phyloP scores from a whole-genome alignment of 2,797 vertebrate species.

The Leptoclinus maculatus region DNA sequence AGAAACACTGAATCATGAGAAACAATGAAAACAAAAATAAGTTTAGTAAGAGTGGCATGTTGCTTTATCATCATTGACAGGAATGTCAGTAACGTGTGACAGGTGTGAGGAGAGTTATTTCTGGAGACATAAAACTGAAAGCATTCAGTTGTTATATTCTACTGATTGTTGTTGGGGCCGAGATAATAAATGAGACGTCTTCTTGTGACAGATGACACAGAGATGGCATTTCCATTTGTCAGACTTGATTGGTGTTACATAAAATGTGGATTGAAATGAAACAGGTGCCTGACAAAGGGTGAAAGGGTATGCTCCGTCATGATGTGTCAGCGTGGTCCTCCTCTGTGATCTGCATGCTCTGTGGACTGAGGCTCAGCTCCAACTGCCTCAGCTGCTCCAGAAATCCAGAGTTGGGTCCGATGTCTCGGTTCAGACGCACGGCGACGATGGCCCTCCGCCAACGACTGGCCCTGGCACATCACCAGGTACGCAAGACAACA shows the following conservation, averaged over 20 bases:
- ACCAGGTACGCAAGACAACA: conserved; percentile 89
- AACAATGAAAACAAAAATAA: background rate
- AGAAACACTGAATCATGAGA: conserved; percentile 26
- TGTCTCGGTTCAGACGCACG: conserved; percentile 82
- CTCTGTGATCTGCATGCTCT: conserved; percentile 19
- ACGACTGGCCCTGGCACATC: conserved; percentile 84
- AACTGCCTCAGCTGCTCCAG: conserved; percentile 86
- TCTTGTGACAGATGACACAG: conserved; percentile 1
- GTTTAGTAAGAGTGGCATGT: background rate
- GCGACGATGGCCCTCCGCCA: conserved; percentile 83
- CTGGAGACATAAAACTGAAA: conserved; percentile 28
- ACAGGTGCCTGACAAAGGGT: background rate
- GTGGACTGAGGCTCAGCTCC: conserved; percentile 52
- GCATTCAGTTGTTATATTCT: conserved; percentile 12
- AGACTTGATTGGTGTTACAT: conserved; percentile 1
- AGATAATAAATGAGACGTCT: background rate
- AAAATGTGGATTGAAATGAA: conserved; percentile 5
- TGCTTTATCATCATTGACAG: conserved; percentile 11
- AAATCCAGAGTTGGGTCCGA: conserved; percentile 89
- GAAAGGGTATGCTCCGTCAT: background rate
- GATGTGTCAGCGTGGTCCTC: background rate
- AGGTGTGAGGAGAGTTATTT: conserved; percentile 61
- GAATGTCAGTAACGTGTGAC: conserved; percentile 44
- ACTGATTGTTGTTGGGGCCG: background rate
- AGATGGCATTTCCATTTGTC: conserved; percentile 9